Conservation (phyloP, 2,888 invertebrate species). For the Plemyria rubiginata region DNA sequence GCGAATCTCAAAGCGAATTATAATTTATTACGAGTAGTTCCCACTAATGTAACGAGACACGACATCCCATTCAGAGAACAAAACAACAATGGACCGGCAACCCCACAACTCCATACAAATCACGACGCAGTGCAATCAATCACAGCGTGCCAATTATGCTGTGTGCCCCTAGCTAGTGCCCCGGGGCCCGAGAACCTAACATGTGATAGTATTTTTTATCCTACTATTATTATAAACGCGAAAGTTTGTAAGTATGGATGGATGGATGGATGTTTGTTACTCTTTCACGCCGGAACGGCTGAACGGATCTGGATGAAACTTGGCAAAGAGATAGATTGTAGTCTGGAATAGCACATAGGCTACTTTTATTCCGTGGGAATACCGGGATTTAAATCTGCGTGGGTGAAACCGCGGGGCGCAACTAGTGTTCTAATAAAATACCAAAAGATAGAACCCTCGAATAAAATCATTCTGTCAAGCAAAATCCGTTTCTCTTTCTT, state of each 20-base stretch:
- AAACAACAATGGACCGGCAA: conserved; percentile 15
- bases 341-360: too few species aligned
- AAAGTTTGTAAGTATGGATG: too few species aligned
- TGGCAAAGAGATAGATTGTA: too few species aligned
- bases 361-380: too few species aligned
- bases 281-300: too few species aligned
- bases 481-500: too few species aligned
- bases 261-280: too few species aligned
- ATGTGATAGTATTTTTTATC: conserved; percentile 14
- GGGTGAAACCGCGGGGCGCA: too few species aligned
- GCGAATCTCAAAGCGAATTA: conserved; percentile 7
- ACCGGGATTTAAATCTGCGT: too few species aligned
- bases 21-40: conserved; percentile 9
- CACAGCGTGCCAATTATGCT: conserved; percentile 48
- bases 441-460: neutral
- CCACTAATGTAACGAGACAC: conserved; percentile 28
- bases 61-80: conserved; percentile 21
- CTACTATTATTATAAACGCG: too few species aligned
- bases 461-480: neutral
- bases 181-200: conserved; percentile 9
- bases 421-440: neutral
- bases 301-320: too few species aligned
- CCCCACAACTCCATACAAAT: conserved; percentile 35
- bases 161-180: conserved; percentile 8
- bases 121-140: conserved; percentile 47